Base-by-base conservation (phyloP, 2,888 invertebrate genomes). In the Dione vanillae region DNA sequence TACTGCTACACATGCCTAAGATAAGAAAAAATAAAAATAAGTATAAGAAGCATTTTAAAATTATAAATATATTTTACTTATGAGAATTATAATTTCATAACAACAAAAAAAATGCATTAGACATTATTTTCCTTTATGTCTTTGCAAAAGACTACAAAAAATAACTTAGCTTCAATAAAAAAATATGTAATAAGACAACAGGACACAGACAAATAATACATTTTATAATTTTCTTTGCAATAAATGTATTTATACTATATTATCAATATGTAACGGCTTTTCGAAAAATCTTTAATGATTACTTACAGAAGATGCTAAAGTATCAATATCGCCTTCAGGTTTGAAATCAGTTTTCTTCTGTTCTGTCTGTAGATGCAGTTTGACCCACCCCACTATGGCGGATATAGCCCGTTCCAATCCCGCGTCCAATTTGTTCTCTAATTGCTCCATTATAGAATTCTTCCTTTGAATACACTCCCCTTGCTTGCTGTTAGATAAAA, bases 261-360 rank as follows among this genome's bases (percentile, higher is more conserved):
- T 3, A 27, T 27, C 27, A 27, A 27, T 27, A 27, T 27, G 5
- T 27, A 27, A n/a, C n/a, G n/a, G n/a, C n/a, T n/a, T n/a, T n/a
- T n/a, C n/a, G n/a, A n/a, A n/a, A n/a, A n/a, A n/a, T n/a, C n/a
- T n/a, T n/a, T n/a, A n/a, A n/a, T n/a, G n/a, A 47, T 16, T 19
- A 88, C 94, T 94, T 94, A 97, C 97, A 49, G 96, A 93, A 16
- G 98, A 97, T 2, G 97, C 96, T 43, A 97, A 92, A 0, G 97
- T 97, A 82, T 99, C 97, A 54, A 96, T 96, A 83, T 97, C 97
- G 0, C 96, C 96, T 81, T 98, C 98, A 0, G 97, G 97, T 80
- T 96, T 97, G 82, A 97, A 99, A 89, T 99, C 99, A 0, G 96
- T 97, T 88, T 98, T 99, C 89, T 97, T 98, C 90, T 99, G 99